A percentile compares a stretch with the other conserved stretches of the same genome.
Evolutionary conservation across 1,140 invertebrate genomes (phyloP).

Genomic region (Ips typographus): DNA sequence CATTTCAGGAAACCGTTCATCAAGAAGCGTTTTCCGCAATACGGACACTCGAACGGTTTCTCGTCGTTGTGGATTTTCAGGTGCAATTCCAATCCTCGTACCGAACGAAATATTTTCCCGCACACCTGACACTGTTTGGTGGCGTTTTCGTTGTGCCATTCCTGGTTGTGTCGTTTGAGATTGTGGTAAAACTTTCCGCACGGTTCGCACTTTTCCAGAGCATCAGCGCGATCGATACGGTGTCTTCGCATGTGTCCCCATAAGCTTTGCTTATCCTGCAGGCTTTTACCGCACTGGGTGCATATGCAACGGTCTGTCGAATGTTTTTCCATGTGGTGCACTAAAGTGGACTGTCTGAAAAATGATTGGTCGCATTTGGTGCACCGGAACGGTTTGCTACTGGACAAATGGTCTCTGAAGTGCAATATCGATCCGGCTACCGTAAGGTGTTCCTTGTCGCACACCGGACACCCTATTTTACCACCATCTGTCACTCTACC

Average conservation of each 20-base stretch:
- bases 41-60: constrained; percentile 73
- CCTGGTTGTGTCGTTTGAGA: neutral
- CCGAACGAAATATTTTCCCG: constrained; percentile 64
- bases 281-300: constrained; percentile 56
- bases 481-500: neutral
- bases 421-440: too few relatives aligned
- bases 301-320: constrained; percentile 13
- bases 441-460: neutral
- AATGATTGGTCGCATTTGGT: too few relatives aligned
- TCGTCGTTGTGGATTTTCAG: constrained; percentile 59
- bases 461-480: neutral
- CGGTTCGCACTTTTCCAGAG: constrained; percentile 24
- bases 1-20: constrained; percentile 61
- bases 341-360: too few relatives aligned
- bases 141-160: constrained; percentile 69
- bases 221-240: constrained; percentile 3
- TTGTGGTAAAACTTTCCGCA: constrained; percentile 32
- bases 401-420: constrained; percentile 41
- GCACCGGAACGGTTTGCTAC: constrained; percentile 4
- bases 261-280: constrained; percentile 18
- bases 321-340: too few relatives aligned
- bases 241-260: constrained; percentile 56
- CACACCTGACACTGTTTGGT: constrained; percentile 71
- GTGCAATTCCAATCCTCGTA: constrained; percentile 62
- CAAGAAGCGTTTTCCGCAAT: constrained; percentile 68